A percentile compares a stretch with the other conserved stretches of the same genome.
These are phyloP conservation scores for Eupithecia vulgata DNA, from an alignment of 2,888 invertebrate genomes.

Conservation along the genomic window DNA sequence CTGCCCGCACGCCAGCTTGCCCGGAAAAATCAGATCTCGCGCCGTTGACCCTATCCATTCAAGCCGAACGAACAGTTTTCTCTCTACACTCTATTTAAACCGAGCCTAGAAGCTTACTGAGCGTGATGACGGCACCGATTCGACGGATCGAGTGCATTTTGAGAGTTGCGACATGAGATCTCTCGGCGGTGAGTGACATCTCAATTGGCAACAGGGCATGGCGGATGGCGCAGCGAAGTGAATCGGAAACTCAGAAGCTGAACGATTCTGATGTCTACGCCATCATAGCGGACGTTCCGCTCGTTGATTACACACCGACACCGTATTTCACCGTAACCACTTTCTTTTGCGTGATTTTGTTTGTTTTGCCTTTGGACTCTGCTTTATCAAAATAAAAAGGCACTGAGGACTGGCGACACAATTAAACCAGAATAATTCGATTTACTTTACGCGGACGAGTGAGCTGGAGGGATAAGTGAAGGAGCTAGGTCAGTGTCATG, in stretches of 20 bases:
- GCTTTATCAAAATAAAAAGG: background rate
- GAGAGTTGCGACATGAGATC: constrained; percentile 40
- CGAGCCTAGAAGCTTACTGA: constrained; percentile 53
- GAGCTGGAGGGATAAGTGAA: constrained; percentile 45
- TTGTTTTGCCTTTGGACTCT: constrained; percentile 51
- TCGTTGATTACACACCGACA: constrained; percentile 61
- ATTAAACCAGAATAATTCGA: background rate
- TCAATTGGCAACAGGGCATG: constrained; percentile 62
- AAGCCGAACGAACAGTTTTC: constrained; percentile 77
- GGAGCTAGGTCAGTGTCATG: constrained; percentile 71
- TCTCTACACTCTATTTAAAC: constrained; percentile 73
- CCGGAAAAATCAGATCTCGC: constrained; percentile 78
- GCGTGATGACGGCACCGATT: constrained; percentile 50
- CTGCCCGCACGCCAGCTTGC: constrained; percentile 55
- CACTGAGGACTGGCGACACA: background rate
- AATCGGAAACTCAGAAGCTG: constrained; percentile 71
- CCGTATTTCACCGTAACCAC: constrained; percentile 57
- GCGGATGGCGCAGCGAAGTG: constrained; percentile 68
- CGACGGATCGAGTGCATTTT: constrained; percentile 30
- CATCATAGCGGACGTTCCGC: constrained; percentile 72
- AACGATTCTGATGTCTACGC: constrained; percentile 65
- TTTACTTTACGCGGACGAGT: constrained; percentile 38
- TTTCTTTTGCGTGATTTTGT: constrained; percentile 78
- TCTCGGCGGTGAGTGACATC: constrained; percentile 54
- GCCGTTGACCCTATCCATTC: constrained; percentile 80